A percentile compares a stretch with the other conserved stretches of the same genome.
Evolutionary conservation across 2,113 vertebrate species (phyloP).

Genomic region (Phylloscopus whistleri): DNA sequence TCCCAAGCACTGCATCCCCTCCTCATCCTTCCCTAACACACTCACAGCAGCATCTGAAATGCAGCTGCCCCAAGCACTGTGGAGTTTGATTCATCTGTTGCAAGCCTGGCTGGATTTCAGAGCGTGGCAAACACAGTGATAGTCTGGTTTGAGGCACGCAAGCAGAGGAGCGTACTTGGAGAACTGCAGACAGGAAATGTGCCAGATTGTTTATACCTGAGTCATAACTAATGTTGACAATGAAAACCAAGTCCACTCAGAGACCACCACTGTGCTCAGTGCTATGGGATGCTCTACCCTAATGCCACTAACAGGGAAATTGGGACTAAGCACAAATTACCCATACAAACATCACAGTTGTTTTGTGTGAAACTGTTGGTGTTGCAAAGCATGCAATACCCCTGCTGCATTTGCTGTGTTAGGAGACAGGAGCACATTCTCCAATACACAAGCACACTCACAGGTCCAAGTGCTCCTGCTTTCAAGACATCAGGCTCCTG

Average conservation of each 20-base stretch:
- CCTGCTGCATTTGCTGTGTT: fast-evolving
- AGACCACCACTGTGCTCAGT: background rate
- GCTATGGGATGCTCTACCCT: background rate
- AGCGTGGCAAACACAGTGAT: background rate
- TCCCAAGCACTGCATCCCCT: fast-evolving
- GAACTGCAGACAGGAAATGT: conserved; percentile 22
- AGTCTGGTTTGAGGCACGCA: background rate
- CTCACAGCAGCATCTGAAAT: background rate
- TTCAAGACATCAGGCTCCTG: background rate
- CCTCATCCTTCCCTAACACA: background rate
- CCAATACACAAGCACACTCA: background rate
- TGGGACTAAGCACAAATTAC: background rate
- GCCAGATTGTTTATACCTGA: conserved; percentile 37
- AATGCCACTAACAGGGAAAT: background rate
- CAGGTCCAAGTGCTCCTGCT: background rate
- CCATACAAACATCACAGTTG: fast-evolving
- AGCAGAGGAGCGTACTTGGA: background rate
- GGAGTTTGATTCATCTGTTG: background rate
- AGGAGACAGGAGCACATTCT: background rate
- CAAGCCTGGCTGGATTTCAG: background rate
- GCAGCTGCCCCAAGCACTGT: background rate
- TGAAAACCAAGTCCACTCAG: background rate
- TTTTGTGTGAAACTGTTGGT: background rate
- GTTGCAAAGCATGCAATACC: fast-evolving
- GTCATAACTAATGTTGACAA: conserved; percentile 4